Conservation (phyloP, 2,888 invertebrate genomes). For the Eupsilia transversa region DNA sequence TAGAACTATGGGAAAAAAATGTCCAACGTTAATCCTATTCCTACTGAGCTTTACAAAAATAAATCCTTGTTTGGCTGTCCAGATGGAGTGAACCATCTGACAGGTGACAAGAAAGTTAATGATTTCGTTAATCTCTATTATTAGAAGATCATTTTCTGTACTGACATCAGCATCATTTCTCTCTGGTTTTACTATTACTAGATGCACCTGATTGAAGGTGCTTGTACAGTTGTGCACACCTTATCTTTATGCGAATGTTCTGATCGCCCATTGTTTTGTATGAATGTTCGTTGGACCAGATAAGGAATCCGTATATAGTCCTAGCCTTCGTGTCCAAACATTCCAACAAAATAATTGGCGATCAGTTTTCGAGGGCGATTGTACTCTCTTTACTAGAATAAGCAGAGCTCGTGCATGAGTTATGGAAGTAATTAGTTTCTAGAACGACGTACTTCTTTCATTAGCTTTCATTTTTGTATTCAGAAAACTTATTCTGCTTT, state of each 20-base stretch:
- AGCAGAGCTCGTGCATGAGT: neutral
- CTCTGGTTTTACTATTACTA: neutral
- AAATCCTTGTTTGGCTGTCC: constrained; percentile 57
- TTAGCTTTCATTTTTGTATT: neutral
- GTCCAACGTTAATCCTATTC: constrained; percentile 70
- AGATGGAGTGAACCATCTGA: constrained; percentile 61
- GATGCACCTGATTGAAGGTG: neutral
- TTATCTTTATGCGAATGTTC: constrained; percentile 37
- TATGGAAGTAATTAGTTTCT: neutral
- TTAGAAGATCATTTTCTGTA: constrained; percentile 31
- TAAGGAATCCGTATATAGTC: constrained; percentile 27
- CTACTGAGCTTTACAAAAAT: constrained; percentile 78
- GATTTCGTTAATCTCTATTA: constrained; percentile 55
- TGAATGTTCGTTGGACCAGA: constrained; percentile 27
- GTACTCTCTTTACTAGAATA: neutral
- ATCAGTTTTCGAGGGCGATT: neutral
- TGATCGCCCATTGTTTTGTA: constrained; percentile 39
- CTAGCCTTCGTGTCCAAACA: constrained; percentile 11
- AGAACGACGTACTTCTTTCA: neutral
- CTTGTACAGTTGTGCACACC: neutral
- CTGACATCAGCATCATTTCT: constrained; percentile 6
- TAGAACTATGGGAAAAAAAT: constrained; percentile 70
- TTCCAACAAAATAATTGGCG: constrained; percentile 29
- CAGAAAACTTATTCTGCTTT: neutral
- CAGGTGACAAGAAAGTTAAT: constrained; percentile 61